Conservation (phyloP, 2,113 vertebrate genomes). For the Taurulus bubalis region DNA sequence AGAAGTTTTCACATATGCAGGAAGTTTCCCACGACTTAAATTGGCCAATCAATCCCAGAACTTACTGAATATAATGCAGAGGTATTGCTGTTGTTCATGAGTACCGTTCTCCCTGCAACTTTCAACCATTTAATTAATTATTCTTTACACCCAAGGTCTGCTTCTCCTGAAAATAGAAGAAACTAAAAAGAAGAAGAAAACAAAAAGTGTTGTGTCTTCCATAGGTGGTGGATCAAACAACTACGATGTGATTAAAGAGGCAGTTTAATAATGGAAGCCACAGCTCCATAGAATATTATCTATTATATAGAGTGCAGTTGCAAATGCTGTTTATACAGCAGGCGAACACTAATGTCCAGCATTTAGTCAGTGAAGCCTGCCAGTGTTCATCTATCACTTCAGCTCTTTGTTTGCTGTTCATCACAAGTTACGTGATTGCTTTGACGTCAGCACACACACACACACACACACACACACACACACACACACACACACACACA, state of each 20-base stretch:
- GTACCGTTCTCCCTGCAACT: not conserved
- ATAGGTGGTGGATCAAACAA: constrained; percentile 14
- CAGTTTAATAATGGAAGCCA: constrained; percentile 32
- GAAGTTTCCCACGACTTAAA: not conserved
- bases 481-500: constrained; percentile 5
- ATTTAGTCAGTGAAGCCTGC: constrained; percentile 46
- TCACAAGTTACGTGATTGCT: constrained; percentile 39
- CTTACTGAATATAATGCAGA: not conserved
- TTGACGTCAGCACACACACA: not conserved
- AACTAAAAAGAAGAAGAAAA: not conserved
- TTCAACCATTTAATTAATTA: constrained; percentile 3
- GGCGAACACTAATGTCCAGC: constrained; percentile 27
- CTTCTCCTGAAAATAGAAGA: not conserved
- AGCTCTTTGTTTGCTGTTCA: constrained; percentile 54
- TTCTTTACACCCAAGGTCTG: not conserved
- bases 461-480: constrained; percentile 19
- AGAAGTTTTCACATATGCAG: not conserved
- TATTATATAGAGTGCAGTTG: constrained; percentile 37
- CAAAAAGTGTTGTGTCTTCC: not conserved
- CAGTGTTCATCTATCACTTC: constrained; percentile 48
- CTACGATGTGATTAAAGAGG: constrained; percentile 28
- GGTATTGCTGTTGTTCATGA: not conserved
- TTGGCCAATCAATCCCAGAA: not conserved
- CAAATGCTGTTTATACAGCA: constrained; percentile 38
- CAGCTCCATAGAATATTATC: constrained; percentile 16